Percentiles rank a stretch among this genome's conserved stretches.
phyloP scores from a whole-genome alignment of 2,113 vertebrate genomes.

The Cyanoderma ruficeps region DNA sequence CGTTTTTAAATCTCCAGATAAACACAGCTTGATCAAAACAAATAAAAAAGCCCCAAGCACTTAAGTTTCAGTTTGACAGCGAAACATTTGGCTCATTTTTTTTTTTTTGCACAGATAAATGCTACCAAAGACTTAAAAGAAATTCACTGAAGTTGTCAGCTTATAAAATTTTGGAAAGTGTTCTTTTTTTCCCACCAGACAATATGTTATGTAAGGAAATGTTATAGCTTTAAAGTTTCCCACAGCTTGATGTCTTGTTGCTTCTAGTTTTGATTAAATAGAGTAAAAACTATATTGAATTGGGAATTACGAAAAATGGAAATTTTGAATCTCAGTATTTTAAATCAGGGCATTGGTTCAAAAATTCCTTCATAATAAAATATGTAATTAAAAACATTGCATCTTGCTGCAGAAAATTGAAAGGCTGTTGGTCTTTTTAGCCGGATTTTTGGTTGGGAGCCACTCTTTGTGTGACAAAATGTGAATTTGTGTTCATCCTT shows the following conservation, averaged over 20 bases:
- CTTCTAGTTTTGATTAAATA: not conserved
- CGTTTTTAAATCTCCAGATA: not conserved
- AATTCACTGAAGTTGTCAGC: not conserved
- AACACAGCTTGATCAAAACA: conserved; percentile 32
- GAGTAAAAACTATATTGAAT: not conserved
- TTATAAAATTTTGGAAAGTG: not conserved
- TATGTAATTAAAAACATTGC: not conserved
- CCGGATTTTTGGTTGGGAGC: not conserved
- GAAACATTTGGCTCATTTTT: conserved; percentile 28
- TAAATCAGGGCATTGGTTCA: not conserved
- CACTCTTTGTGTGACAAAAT: not conserved
- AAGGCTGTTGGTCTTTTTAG: not conserved
- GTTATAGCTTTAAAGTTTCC: not conserved
- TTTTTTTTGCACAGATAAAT: not conserved
- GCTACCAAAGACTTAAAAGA: not conserved
- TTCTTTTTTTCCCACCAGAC: not conserved
- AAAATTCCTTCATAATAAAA: not conserved
- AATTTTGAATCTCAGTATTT: not conserved
- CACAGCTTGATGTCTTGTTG: not conserved
- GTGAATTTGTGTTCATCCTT: not conserved
- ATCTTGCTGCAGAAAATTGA: not conserved
- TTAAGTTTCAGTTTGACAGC: conserved; percentile 21
- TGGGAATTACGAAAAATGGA: not conserved
- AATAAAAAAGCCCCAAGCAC: not conserved
- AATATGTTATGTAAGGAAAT: conserved; percentile 10